Base-by-base conservation (phyloP, 1,140 invertebrate species). In the Belonocnema kinseyi region DNA sequence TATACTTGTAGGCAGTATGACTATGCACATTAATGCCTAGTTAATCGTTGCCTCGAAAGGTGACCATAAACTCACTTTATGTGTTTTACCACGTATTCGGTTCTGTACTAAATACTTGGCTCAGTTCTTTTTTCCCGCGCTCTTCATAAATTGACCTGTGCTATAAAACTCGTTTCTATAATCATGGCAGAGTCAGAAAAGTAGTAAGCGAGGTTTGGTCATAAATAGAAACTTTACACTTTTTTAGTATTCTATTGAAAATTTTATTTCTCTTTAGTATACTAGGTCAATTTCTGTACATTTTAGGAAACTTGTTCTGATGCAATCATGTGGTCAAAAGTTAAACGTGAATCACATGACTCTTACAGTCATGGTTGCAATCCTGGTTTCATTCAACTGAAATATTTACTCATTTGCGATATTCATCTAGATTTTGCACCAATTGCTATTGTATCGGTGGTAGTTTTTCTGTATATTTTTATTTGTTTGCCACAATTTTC, bases 1-100 rank as follows among this genome's bases (percentile, higher is more conserved):
- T 66, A 66, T 66, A 66, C 61, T 40, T 66, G 61, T 66, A 40
- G 61, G 26, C 16, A 66, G 61, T 40, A 66, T 66, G 61, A 66
- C 61, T 66, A 66, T 40, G 61, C 61, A 66, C 26, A 46, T 66
- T 66, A 13, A 66, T 33, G 61, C 26, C 61, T 66, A 66, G 21
- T 66, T 66, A 40, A 66, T 66, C 16, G 61, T 66, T 33, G 26
- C 16, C 26, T n/a, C 58, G 26, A 66, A 66, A 66, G 61, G 61
- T 33, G 33, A 40, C 61, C 40, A 66, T 66, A 66, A 66, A 66
- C 26, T 66, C 13, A 14, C 26, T 66, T 66, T 66, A 66, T 66
- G 61, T 66, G 10, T 16, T 26, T 66, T 66, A 40, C 33, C 61
- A 66, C 26, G 61, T 33, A 66, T 66, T 66, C 61, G 14, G 33